Percentiles rank a stretch among this genome's conserved stretches.
These are phyloP conservation scores for Corythoichthys intestinalis DNA, from an alignment of 2,113 vertebrate genomes.

Conservation along the genomic window DNA sequence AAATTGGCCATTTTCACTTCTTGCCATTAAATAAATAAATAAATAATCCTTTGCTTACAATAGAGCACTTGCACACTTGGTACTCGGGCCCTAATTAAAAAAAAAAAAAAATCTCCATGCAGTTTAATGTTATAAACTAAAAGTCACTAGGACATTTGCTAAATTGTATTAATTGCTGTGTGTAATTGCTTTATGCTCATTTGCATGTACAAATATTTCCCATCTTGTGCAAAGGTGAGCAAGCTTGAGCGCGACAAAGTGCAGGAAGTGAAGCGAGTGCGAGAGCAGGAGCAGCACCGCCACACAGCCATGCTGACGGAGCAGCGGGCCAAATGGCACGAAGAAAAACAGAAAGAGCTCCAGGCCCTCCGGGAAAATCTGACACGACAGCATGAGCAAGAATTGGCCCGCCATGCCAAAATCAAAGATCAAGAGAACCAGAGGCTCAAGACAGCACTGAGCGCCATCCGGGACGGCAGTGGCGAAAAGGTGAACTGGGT, in stretches of 20 bases:
- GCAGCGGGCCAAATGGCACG: conserved; percentile 93
- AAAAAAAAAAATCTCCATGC: too few relatives aligned
- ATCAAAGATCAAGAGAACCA: conserved; percentile 94
- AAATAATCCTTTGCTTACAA: too few relatives aligned
- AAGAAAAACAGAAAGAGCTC: conserved; percentile 96
- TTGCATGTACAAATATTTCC: neutral
- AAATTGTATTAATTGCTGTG: too few relatives aligned
- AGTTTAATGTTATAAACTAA: too few relatives aligned
- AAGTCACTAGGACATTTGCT: too few relatives aligned
- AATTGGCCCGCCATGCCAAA: conserved; percentile 87
- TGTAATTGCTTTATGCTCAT: neutral
- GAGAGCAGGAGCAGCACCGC: conserved; percentile 94
- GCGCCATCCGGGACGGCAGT: conserved; percentile 86
- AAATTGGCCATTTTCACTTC: too few relatives aligned
- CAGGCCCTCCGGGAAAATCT: conserved; percentile 91
- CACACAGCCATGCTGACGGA: conserved; percentile 92
- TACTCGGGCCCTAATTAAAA: too few relatives aligned
- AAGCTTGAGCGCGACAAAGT: conserved; percentile 96
- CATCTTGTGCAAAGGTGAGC: conserved; percentile 73
- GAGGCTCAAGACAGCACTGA: conserved; percentile 87
- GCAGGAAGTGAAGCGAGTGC: conserved; percentile 91
- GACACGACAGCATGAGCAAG: conserved; percentile 93
- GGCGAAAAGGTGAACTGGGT: conserved; percentile 79
- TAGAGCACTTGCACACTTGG: too few relatives aligned
- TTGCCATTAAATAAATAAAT: too few relatives aligned